Base-by-base conservation (phyloP, 2,888 invertebrate species). In the Cephonodes hylas region DNA sequence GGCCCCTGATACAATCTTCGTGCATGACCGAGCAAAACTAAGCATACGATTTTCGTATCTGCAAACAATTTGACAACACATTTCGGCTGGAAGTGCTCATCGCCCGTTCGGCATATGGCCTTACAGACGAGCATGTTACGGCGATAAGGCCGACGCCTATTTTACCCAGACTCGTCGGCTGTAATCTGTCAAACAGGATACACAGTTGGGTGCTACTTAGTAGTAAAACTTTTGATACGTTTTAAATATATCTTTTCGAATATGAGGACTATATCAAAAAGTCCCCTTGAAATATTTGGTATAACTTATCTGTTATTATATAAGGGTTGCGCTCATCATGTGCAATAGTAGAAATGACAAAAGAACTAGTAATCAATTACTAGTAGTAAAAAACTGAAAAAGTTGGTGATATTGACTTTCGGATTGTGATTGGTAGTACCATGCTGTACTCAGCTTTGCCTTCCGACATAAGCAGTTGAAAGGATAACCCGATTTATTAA, bases 31-130 rank as follows among this genome's bases (percentile, higher is more conserved):
- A 48, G 48, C 48, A 48, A 25, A 48, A 48, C 48, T 53, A 53
- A 31, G 53, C 53, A 53, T 31, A 18, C 18, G 18, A 53, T 53
- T 53, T 31, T 53, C 31, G 31, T 31, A 53, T 53, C 53, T 53
- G 31, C 53, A 53, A 53, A 53, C 53, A 53, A 53, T 53, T 53
- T 53, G 53, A 53, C 53, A 53, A 27, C 53, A 53, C 53, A 53
- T 53, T 53, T 18, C 18, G 53, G 31, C 31, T 53, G 53, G 53
- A 53, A 53, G 53, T 53, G 53, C 53, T 53, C n/a, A n/a, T n/a
- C n/a, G n/a, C n/a, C n/a, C 53, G 53, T 31, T 46, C 53, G 48
- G 5, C 27, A 31, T 31, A 31, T 18, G 53, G n/a, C 46, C 25
- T 25, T 23, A 46, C 15, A 15, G 2, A 27, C 53, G 18, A 27